Evolutionary conservation across 2,113 vertebrate genomes (phyloP), one percentile per base, ranked within the genome.

Genomic region (Chionomys nivalis): DNA sequence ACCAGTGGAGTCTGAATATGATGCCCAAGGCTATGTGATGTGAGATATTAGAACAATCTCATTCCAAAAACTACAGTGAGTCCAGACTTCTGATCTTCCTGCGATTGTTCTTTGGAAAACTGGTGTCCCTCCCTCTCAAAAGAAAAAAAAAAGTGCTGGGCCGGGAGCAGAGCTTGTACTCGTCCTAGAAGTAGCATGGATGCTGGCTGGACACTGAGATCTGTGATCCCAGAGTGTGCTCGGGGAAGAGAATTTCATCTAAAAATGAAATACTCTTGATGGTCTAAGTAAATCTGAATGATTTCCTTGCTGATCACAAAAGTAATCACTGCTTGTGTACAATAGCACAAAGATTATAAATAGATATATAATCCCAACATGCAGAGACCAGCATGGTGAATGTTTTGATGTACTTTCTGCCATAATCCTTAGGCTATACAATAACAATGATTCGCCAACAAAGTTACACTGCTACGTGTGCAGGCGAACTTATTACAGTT

Each of bases 81-180:
- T 42, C 33, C 36, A 68, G 19, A 24, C 33, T 96, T 93, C 44
- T 68, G 79, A 93, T 93, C 65, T 81, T 5, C n/a, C 70, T 13
- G 63, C 39, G 16, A 52, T 91, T 96, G 95, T 93, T 61, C 68
- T 76, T 79, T 76, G 39, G 83, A 93, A 95, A 90, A 88, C 36
- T 77, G 42, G n/a, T 63, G 70, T 90, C 65, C 31, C 52, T 44
- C 39, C 16, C 19, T 19, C 3, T 33, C 13, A 36, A 47, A 44
- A 47, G 13, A 52, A 77, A 3, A 12, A 52, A 39, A 2, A 33
- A n/a, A n/a, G 10, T 28, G 26, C 8, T 68, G 17, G 9, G 28
- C 9, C 28, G 0, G 14, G 92, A 90, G 31, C 58, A 89, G 55
- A 87, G 39, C 12, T 85, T 92, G 17, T 21, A 7, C 26, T 72